Conservation (phyloP, 2,888 invertebrate species). For the Meganola albula region DNA sequence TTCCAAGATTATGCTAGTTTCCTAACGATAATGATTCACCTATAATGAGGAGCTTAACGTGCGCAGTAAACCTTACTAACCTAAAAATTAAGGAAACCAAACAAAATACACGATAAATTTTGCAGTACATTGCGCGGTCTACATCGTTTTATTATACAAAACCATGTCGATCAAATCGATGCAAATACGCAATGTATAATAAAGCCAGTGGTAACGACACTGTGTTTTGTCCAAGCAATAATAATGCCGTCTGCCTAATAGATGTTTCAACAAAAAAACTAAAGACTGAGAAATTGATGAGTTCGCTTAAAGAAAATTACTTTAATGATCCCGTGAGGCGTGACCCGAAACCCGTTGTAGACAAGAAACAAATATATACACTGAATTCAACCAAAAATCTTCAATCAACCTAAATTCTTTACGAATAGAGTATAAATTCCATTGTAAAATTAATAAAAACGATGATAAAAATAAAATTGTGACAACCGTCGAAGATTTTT, state of each 20-base stretch:
- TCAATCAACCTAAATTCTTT: constrained; percentile 18
- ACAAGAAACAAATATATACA: constrained; percentile 21
- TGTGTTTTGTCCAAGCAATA: constrained; percentile 25
- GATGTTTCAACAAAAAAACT: constrained; percentile 40
- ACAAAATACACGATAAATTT: constrained; percentile 6
- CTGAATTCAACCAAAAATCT: constrained; percentile 13
- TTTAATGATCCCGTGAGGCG: constrained; percentile 41
- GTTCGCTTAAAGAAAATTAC: constrained; percentile 54
- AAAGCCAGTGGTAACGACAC: too few species aligned
- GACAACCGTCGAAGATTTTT: constrained; percentile 29
- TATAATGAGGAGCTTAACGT: too few species aligned
- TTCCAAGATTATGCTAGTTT: too few species aligned
- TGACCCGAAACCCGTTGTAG: constrained; percentile 34
- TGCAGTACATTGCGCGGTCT: too few species aligned
- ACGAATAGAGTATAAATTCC: constrained; percentile 29
- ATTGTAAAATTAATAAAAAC: constrained; percentile 20
- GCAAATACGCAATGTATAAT: constrained; percentile 15
- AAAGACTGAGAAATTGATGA: constrained; percentile 53
- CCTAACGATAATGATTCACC: too few species aligned
- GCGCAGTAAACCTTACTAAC: neutral
- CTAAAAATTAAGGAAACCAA: constrained; percentile 14
- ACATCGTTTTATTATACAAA: constrained; percentile 21
- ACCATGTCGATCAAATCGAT: constrained; percentile 17
- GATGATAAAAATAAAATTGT: constrained; percentile 25
- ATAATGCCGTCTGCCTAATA: constrained; percentile 43